Evolutionary conservation across 2,113 vertebrate species (phyloP), one percentile per base, ranked within the genome.

Genomic region (Manacus vitellinus): DNA sequence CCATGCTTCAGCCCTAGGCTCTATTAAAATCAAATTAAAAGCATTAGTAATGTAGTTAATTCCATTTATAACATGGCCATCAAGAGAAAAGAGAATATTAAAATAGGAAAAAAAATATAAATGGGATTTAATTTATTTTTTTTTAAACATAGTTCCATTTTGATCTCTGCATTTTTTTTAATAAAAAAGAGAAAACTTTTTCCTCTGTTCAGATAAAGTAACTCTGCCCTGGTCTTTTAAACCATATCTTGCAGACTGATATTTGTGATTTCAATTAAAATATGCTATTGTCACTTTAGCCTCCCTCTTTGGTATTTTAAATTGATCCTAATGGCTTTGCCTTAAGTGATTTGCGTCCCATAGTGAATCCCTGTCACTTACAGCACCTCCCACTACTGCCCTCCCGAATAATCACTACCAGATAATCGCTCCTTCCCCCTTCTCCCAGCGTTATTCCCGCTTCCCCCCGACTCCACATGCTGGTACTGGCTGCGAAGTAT

Each of bases 21-120:
- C 94, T 72, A 97, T 91, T 97, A 97, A 98, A 98, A 97, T 97
- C 92, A 97, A 95, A 97, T 97, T 97, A 95, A 97, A 97, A 97
- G 75, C 85, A 94, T 96, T 96, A 96, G 67, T 94, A 97, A 97
- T 89, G 54, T 96, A 97, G 92, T 96, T 96, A 97, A 97, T 97
- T 97, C 73, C 61, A 94, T 94, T 97, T 97, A 91, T 94, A 96
- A 96, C 85, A 95, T 94, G 79, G 39, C 94, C 91, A 96, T 85
- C 86, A 91, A 70, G 44, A 93, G 83, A 94, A 92, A 94, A 27
- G 7, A 96, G 51, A 96, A 93, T 8, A 63, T 94, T 95, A 92
- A 95, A 96, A 89, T 21, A 85, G 74, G 63, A 70, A 97, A 33
- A 97, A 46, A 95, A 51, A 55, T 73, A 75, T 77, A 85, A 80